Percentiles rank a stretch among this genome's conserved stretches.
phyloP scores from a whole-genome alignment of 2,113 vertebrate species.

The Prionailurus viverrinus region DNA sequence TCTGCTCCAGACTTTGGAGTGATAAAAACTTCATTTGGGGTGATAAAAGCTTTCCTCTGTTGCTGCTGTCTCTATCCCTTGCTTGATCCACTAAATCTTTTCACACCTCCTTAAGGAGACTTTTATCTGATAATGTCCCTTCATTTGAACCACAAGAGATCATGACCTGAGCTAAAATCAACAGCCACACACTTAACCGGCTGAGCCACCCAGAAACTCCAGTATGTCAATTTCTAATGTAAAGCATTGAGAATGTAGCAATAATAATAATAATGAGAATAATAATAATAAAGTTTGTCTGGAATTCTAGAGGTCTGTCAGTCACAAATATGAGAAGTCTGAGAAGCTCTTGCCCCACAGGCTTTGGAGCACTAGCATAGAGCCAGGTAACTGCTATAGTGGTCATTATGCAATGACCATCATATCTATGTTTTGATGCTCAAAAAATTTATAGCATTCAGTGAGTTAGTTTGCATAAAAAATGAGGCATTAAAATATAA shows the following conservation, averaged over 20 bases:
- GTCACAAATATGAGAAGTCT: neutral
- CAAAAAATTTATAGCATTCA: neutral
- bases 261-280: neutral
- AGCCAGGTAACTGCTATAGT: neutral
- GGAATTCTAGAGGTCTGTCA: neutral
- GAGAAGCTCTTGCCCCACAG: neutral
- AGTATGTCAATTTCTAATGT: neutral
- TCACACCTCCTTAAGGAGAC: neutral
- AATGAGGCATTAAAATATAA: neutral
- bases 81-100: constrained; percentile 9
- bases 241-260: neutral
- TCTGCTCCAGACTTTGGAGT: neutral
- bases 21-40: neutral
- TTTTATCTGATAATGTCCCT: neutral
- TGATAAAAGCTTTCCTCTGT: neutral
- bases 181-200: too few species aligned
- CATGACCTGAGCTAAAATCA: too few species aligned
- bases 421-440: neutral
- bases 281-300: neutral
- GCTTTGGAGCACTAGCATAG: neutral
- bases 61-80: neutral
- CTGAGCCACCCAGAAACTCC: too few species aligned
- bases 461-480: neutral
- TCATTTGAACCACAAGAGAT: neutral
- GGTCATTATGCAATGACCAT: neutral